phyloP scores from a whole-genome alignment of 2,888 invertebrate species.

The Caenorhabditis sp. region DNA sequence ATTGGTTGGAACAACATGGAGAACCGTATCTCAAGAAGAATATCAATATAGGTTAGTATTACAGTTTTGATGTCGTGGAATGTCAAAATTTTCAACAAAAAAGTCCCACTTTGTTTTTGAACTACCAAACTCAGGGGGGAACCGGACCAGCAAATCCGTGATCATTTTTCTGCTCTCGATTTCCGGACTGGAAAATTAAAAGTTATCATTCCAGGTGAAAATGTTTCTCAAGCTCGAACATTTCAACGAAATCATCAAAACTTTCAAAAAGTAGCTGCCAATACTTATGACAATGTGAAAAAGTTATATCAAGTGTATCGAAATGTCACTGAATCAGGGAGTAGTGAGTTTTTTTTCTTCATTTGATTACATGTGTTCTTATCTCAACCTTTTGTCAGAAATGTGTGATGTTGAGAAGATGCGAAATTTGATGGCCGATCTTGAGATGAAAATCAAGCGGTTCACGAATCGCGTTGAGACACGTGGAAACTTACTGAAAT shows the following conservation, averaged over 20 bases:
- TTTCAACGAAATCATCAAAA: conserved; percentile 56
- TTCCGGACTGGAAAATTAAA: too few species aligned
- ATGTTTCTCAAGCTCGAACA: conserved; percentile 36
- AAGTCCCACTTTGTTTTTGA: too few species aligned
- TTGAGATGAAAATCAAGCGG: conserved; percentile 17
- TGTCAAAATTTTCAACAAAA: too few species aligned
- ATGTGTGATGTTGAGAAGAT: conserved; percentile 34
- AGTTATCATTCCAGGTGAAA: conserved; percentile 48
- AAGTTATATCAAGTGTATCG: conserved; percentile 56
- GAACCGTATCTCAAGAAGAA: conserved; percentile 65
- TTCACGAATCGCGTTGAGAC: conserved; percentile 25
- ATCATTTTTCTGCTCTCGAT: too few species aligned
- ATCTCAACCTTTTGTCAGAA: conserved; percentile 13
- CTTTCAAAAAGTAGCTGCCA: conserved; percentile 63
- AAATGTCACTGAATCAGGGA: conserved; percentile 50
- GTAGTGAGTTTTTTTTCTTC: conserved; percentile 14
- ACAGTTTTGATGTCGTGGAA: not conserved
- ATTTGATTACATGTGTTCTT: not conserved
- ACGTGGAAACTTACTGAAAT: conserved; percentile 40
- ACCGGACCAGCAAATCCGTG: too few species aligned
- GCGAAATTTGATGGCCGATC: conserved; percentile 25
- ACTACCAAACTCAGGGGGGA: too few species aligned
- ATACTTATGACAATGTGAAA: conserved; percentile 62
- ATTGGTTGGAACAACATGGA: conserved; percentile 68
- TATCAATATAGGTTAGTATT: conserved; percentile 55